Percentiles rank a stretch among this genome's conserved stretches.
Evolutionary conservation across 2,888 invertebrate species (phyloP).

Genomic region (Frankliniella intonsa): DNA sequence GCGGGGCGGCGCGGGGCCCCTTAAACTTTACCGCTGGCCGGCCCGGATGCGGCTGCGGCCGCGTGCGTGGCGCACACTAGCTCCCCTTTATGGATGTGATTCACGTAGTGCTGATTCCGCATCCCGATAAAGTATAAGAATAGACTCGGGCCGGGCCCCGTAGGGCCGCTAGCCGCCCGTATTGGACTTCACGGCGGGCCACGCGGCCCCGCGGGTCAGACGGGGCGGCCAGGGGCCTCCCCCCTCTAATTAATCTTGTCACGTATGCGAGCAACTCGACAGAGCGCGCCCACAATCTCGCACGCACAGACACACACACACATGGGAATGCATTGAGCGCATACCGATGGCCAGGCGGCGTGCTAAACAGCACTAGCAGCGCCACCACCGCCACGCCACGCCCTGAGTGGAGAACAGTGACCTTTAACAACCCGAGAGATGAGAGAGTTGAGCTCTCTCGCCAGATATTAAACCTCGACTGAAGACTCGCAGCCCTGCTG

Average conservation of each 20-base stretch:
- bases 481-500: neutral
- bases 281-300: too few species aligned
- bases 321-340: neutral
- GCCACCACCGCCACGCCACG: neutral
- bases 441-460: neutral
- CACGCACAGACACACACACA: neutral
- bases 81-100: neutral
- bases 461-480: neutral
- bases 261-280: too few species aligned
- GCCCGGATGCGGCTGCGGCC: neutral
- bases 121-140: neutral
- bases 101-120: constrained; percentile 21
- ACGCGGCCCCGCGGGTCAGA: neutral
- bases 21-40: neutral
- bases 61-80: neutral
- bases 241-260: too few species aligned
- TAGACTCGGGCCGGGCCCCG: neutral
- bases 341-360: too few species aligned
- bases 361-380: neutral
- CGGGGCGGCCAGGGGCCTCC: neutral
- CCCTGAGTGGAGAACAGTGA: neutral
- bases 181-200: neutral
- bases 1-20: neutral
- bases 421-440: neutral
- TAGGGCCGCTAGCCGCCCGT: neutral